Base-by-base conservation (phyloP, 2,888 invertebrate species). In the Ophion obscuratus region DNA sequence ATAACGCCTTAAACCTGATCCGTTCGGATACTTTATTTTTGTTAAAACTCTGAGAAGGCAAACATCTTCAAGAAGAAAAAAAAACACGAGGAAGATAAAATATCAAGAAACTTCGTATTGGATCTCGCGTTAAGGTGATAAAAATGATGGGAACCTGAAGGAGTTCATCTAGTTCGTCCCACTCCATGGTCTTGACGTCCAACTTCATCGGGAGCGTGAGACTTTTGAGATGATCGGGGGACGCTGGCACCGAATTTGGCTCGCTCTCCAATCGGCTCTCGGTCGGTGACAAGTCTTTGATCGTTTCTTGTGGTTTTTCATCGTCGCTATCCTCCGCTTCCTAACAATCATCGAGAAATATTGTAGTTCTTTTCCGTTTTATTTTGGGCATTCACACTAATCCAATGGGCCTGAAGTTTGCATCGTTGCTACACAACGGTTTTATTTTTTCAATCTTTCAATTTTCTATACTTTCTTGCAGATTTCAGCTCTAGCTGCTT, bases 141-240 rank as follows among this genome's bases (percentile, higher is more conserved):
- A n/a, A 76, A 67, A 64, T 62, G 64, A 73, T 7, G 24, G 5
- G 6, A 81, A 94, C 94, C 94, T 96, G 96, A 84, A 97, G 93
- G 53, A 97, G 93, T 89, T 97, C 96, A 91, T 97, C 97, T 61
- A 97, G 94, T 91, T 97, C 97, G 92, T 97, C 96, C 96, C 96
- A 96, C 89, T 96, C 96, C 90, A 96, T 94, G 83, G 95, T 95
- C 88, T 96, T 96, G 36, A 96, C 94, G 89, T 96, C 96, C 85
- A 97, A 92, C 91, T 97, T 97, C 75, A 96, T 95, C 17, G 97
- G 97, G 88, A 97, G 93, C 4, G 97, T 97, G 59, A 94, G 91
- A 86, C 94, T 94, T 86, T 94, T 94, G 1, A 94, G 88, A 86
- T 94, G 93, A 89, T 93, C 93, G 0, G 94, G 94, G 66, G 94